Evolutionary conservation across 2,113 vertebrate species (phyloP), one percentile per base, ranked within the genome.

Genomic region (Halcyon malimbica): DNA sequence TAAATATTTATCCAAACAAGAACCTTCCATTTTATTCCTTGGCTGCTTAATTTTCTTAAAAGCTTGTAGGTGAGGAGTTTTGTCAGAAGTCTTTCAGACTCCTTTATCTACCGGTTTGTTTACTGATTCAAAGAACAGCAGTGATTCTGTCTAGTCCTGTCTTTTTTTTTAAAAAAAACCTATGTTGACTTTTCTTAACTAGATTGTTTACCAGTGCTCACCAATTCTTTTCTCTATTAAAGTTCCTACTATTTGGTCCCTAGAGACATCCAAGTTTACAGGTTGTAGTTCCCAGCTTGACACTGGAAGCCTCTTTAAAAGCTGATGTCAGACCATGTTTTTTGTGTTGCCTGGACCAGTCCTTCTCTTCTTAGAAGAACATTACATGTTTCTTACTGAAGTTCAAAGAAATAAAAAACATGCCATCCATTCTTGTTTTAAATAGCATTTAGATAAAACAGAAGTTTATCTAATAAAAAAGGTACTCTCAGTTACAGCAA

Each of bases 51-150:
- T 92, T 83, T 65, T 24, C 35, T 86, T 60, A 37, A 74, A 69
- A 83, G 18, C 35, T n/a, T 70, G 3, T 16, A 74, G 24, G 2
- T 69, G 3, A 35, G 15, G 3, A 35, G 15, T 13, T 82, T 73
- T 73, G 9, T 44, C 51, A 78, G 31, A 78, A 73, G 9, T 44
- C 17, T 65, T 91, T 78, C 24, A 54, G 44, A 68, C 26, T 69
- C 0, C 0, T 69, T 74, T 65, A 51, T 54, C 17, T 4, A 64
- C n/a, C 1, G 16, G 5, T 42, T 63, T 48, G 9, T 59, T 92
- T 59, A 60, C 25, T 0, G 0, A 4, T 69, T 83, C 26, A 70
- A 83, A 74, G 39, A 74, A 91, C 2, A 28, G 17, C 6, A 65
- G 9, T 50, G 48, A 39, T 54, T 78, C 69, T 54, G 33, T 33